Evolutionary conservation across 2,888 invertebrate genomes (phyloP), one percentile per base, ranked within the genome.

Genomic region (Ophioninae sp.): DNA sequence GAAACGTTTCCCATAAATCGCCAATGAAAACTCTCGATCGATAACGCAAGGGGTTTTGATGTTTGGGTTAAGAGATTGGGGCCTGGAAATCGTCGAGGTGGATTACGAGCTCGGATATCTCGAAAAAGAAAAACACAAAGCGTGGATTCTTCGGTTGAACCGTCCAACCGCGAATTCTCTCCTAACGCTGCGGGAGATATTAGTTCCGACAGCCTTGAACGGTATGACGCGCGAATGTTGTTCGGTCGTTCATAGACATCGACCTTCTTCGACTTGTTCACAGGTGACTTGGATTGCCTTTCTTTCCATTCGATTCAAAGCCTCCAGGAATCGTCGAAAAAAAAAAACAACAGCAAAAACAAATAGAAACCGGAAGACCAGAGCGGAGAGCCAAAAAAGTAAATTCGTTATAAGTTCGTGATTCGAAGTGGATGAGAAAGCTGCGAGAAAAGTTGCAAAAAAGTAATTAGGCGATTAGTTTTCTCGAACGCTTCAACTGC

Each of bases 151-250:
- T 44, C 30, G 39, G n/a, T n/a, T n/a, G n/a, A n/a, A n/a, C n/a
- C n/a, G n/a, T n/a, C n/a, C n/a, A n/a, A n/a, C 81, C 41, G 65
- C 37, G 39, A 21, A 50, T 70, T 81, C 82, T 50, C 77, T 44
- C 44, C 77, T 41, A 10, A 41, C 10, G 41, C 41, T 6, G 7
- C 76, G 82, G 85, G 81, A 74, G 84, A 83, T 85, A 88, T 89
- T 88, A 88, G 87, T 89, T 88, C 88, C 89, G 83, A 79, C 79
- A 79, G 67, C 79, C 90, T 89, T 90, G 89, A 89, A 87, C 89
- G 86, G 88, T 90, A 89, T 90, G 83, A 82, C 76, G 79, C 67
- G 41, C 74, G 56, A 82, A 75, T 78, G 82, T 86, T 85, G 84
- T 85, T 85, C 81, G 76, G 82, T 82, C 86, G 82, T 85, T 84